These are phyloP conservation scores for Amphipoea lucens DNA, from an alignment of 2,888 invertebrate species.

Conservation along the genomic window DNA sequence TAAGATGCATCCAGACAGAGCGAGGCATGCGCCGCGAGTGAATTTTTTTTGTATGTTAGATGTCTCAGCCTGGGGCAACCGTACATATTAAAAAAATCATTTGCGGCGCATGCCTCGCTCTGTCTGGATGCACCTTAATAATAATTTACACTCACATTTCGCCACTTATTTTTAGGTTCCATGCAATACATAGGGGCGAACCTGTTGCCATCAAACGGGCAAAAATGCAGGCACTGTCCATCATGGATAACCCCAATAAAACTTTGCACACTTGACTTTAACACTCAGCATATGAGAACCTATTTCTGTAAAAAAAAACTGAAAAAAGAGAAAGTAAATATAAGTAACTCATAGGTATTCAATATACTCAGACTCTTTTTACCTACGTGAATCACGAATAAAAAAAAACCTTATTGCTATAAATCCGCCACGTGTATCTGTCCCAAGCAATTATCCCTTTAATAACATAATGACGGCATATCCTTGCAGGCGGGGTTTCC, in stretches of 20 bases:
- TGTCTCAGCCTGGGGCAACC: not conserved
- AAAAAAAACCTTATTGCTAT: not conserved
- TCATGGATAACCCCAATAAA: too few species aligned
- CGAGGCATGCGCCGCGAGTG: not conserved
- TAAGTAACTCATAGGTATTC: not conserved
- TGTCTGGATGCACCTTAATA: too few species aligned
- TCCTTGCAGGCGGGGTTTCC: conserved; percentile 52
- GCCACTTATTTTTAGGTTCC: not conserved
- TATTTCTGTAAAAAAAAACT: not conserved
- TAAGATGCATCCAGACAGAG: not conserved
- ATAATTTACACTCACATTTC: not conserved
- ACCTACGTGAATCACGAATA: conserved; percentile 8
- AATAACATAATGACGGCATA: conserved; percentile 29
- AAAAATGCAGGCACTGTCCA: not conserved
- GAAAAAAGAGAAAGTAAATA: not conserved
- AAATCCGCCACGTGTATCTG: conserved; percentile 21
- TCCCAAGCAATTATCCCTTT: conserved; percentile 34
- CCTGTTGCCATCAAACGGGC: not conserved
- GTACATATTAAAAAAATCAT: too few species aligned
- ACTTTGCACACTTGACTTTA: not conserved
- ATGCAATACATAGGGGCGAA: not conserved
- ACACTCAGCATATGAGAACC: not conserved
- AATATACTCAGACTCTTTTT: conserved; percentile 10
- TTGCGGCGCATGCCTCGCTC: too few species aligned
- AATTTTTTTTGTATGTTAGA: not conserved